Evolutionary conservation across 2,888 invertebrate species (phyloP).

Genomic region (Ophion costatus): DNA sequence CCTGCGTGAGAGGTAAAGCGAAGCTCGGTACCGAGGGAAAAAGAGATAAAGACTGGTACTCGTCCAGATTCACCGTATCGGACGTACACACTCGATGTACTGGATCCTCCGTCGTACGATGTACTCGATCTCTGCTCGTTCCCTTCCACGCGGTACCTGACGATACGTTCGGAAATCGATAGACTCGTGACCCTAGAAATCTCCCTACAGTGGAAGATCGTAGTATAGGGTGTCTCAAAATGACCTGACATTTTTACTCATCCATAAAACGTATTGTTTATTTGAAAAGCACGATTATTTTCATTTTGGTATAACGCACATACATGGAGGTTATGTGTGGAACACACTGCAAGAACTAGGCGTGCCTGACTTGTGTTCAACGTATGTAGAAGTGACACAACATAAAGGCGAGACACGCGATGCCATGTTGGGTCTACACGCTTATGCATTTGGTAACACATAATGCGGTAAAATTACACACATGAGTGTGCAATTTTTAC

Average conservation of each 20-base stretch:
- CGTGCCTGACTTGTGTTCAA: too few relatives aligned
- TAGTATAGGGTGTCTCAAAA: background rate
- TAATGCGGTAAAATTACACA: background rate
- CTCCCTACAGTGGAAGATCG: background rate
- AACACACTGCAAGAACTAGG: too few relatives aligned
- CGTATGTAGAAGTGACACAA: too few relatives aligned
- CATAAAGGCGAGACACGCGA: too few relatives aligned
- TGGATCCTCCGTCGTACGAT: slow-evolving; percentile 34
- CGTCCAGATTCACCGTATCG: slow-evolving; percentile 60
- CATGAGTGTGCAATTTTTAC: background rate
- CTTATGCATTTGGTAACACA: too few relatives aligned
- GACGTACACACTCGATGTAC: slow-evolving; percentile 36
- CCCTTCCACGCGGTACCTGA: slow-evolving; percentile 33
- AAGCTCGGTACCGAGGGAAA: slow-evolving; percentile 1
- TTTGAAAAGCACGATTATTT: too few relatives aligned
- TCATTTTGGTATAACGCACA: too few relatives aligned
- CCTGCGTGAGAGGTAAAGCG: slow-evolving; percentile 33
- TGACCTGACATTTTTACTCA: too few relatives aligned
- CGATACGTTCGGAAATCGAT: slow-evolving; percentile 4
- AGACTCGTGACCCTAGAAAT: slow-evolving; percentile 13
- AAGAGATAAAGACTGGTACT: slow-evolving; percentile 50
- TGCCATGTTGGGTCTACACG: too few relatives aligned
- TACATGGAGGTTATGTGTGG: too few relatives aligned
- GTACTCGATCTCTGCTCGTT: slow-evolving; percentile 38
- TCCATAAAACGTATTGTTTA: too few relatives aligned